These are phyloP conservation scores for Tenthredo notha DNA, from an alignment of 2,888 invertebrate species.

Conservation along the genomic window DNA sequence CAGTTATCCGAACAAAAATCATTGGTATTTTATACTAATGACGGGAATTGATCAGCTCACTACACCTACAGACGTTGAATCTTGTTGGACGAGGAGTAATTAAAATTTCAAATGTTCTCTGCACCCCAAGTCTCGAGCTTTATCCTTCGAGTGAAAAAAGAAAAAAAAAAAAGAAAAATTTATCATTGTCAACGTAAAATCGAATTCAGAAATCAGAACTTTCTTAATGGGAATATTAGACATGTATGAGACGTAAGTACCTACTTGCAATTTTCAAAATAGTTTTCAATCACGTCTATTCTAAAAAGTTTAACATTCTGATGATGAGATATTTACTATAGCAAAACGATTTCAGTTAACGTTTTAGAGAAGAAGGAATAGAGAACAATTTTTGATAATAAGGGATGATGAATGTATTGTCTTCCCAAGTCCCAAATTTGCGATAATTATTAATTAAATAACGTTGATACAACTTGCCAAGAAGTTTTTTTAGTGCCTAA, in stretches of 20 bases:
- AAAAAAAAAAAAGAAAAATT: not conserved
- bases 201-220: not conserved
- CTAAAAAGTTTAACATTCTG: not conserved
- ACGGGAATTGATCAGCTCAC: constrained; percentile 5
- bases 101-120: not conserved
- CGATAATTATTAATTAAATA: constrained; percentile 33
- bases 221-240: not conserved
- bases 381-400: constrained; percentile 57
- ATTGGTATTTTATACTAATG: constrained; percentile 60
- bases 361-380: constrained; percentile 50
- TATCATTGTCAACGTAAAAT: not conserved
- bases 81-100: not conserved
- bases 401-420: constrained; percentile 45
- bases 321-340: constrained; percentile 27
- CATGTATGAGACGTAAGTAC: not conserved
- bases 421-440: not conserved
- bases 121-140: not conserved
- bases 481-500: constrained; percentile 14
- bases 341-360: constrained; percentile 52
- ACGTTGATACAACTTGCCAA: not conserved
- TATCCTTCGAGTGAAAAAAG: not conserved
- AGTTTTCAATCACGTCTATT: not conserved
- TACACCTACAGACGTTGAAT: not conserved
- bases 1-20: constrained; percentile 64
- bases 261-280: not conserved